A percentile compares a stretch with the other conserved stretches of the same genome.
phyloP scores from a whole-genome alignment of 2,888 invertebrate species.

The Drosophila quinaria region DNA sequence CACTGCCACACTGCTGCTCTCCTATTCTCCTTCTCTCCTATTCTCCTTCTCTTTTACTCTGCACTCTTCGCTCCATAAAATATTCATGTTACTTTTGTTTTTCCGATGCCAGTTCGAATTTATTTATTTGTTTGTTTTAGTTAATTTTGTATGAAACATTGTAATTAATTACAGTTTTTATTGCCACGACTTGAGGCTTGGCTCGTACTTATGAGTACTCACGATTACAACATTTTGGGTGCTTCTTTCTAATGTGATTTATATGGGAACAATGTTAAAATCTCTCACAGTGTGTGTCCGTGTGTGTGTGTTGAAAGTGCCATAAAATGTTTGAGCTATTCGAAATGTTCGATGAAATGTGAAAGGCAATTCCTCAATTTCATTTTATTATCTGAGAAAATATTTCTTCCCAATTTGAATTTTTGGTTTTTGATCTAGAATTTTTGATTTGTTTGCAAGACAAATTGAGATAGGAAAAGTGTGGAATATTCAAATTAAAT shows the following conservation, averaged over 20 bases:
- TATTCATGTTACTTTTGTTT: slow-evolving; percentile 21
- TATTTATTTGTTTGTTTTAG: slow-evolving; percentile 71
- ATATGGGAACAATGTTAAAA: slow-evolving; percentile 66
- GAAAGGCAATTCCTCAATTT: slow-evolving; percentile 72
- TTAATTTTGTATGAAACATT: slow-evolving; percentile 58
- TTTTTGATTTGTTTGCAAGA: not conserved
- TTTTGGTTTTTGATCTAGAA: slow-evolving; percentile 12
- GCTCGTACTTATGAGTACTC: slow-evolving; percentile 35
- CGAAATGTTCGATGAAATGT: slow-evolving; percentile 64
- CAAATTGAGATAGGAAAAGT: too few species aligned
- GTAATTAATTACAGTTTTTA: slow-evolving; percentile 80
- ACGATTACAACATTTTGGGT: slow-evolving; percentile 30
- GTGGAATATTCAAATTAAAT: too few species aligned
- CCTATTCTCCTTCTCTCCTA: not conserved
- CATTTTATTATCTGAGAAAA: slow-evolving; percentile 70
- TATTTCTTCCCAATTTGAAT: slow-evolving; percentile 7
- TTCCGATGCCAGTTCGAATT: slow-evolving; percentile 46
- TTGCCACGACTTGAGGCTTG: slow-evolving; percentile 68
- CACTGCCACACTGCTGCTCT: slow-evolving; percentile 5
- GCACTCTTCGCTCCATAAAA: slow-evolving; percentile 36
- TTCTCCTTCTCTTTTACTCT: slow-evolving; percentile 4
- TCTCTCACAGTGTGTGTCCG: slow-evolving; percentile 15
- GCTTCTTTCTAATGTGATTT: slow-evolving; percentile 60
- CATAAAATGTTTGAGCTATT: slow-evolving; percentile 73
- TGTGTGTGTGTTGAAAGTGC: slow-evolving; percentile 51